Base-by-base conservation (phyloP, 2,113 vertebrate species). In the Chaenogobius annularis region DNA sequence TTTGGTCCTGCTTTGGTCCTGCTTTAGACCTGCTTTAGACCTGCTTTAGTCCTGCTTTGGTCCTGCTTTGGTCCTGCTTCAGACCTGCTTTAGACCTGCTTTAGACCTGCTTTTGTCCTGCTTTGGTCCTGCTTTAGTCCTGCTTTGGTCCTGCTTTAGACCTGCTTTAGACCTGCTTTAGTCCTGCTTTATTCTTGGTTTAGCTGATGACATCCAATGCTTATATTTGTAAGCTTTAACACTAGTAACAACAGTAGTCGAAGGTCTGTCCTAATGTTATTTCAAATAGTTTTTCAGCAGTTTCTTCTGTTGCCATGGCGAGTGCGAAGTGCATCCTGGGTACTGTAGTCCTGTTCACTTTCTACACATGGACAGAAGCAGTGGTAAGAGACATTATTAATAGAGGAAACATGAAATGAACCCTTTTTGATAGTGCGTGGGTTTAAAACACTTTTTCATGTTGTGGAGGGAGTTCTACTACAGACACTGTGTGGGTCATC, bases 1-100 rank as follows among this genome's bases (percentile, higher is more conserved):
- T 55, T 55, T 7, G 20, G 19, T 19, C 54, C 48, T 86, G 52
- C 2, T 55, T 55, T 20, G 20, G 52, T 20, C 52, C n/a, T 55
- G 52, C 7, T 55, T 55, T 20, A 55, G 17, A 2, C 14, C 52
- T 20, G n/a, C 7, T 55, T 22, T 55, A 20, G 52, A 3, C 52
- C 9, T 55, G 52, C 5, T 55, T 55, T 55, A 55, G 19, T 20
- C 6, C 54, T 55, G 19, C n/a, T 55, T 22, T 55, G 1, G 19
- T 48, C 15, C 5, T 48, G 52, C n/a, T 55, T 55, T 55, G 20
- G 19, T 20, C 6, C 54, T 55, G n/a, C n/a, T 55, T 55, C 20
- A 20, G 19, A 8, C 15, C 47, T 48, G 47, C 1, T 54, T 54
- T 54, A n/a, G 50, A 3, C 47, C 47, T 50, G 14, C 5, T 54